Evolutionary conservation across 2,797 vertebrate genomes (phyloP), one percentile per base, ranked within the genome.

Genomic region (Eospalax fontanierii): DNA sequence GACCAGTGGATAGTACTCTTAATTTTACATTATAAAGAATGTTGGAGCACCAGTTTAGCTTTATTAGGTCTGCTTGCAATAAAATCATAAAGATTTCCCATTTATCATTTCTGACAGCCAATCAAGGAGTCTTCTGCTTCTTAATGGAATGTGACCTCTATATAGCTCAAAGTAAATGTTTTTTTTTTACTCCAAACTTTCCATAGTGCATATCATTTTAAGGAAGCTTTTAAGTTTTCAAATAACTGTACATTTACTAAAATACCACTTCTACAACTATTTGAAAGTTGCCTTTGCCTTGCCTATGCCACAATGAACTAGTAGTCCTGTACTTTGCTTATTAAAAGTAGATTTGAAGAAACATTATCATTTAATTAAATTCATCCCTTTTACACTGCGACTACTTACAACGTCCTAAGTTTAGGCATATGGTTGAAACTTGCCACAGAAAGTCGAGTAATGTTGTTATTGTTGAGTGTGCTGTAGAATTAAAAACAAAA

Each of bases 381-480:
- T 24, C 26, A 80, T 33, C 91, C 59, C 86, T 24, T 65, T 28
- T 66, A 92, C 30, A 87, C 4, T 14, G 38, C 61, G 83, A 96
- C 82, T 98, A 99, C 99, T 99, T 98, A 99, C 99, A 99, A 99
- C 96, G 99, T 99, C 98, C 99, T 98, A 97, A 99, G 99, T 97
- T 99, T 99, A 61, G 99, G 99, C 99, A 99, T 99, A 97, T 99
- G 99, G 98, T 99, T 99, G 99, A 99, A 99, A 98, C 99, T 99
- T 98, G 99, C 99, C 98, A 99, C 99, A 0, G 99, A 99, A 88
- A 99, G 98, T 71, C 99, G 99, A 92, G 99, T 99, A 98, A 99
- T 99, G 98, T 99, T 99, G 98, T 99, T 99, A 98, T 99, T 99
- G 98, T 99, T 99, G 97, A 99, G 99, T 70, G 99, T 99, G 98